Percentiles rank a stretch among this genome's conserved stretches.
These are phyloP conservation scores for Macrosiphum euphorbiae DNA, from an alignment of 2,888 invertebrate species.

Conservation along the genomic window DNA sequence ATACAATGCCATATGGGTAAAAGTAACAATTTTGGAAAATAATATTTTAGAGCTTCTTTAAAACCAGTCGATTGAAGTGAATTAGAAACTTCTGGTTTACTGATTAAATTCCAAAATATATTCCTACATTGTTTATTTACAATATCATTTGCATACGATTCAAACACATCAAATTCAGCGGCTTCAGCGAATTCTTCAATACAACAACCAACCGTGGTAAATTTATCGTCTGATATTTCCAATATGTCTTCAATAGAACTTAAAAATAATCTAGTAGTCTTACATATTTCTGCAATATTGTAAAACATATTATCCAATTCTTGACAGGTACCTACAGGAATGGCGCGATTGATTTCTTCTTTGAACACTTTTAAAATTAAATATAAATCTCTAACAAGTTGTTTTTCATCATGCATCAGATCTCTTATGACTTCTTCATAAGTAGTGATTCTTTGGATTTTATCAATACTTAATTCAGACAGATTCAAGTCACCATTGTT, in stretches of 20 bases:
- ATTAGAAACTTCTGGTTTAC: constrained; percentile 80
- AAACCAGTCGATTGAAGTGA: constrained; percentile 87
- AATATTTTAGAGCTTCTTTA: constrained; percentile 93
- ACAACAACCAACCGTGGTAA: constrained; percentile 84
- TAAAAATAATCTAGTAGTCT: constrained; percentile 91
- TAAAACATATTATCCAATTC: constrained; percentile 93
- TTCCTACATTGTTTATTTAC: constrained; percentile 85
- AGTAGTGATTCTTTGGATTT: constrained; percentile 71
- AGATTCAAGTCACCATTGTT: constrained; percentile 73
- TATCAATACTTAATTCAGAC: constrained; percentile 46
- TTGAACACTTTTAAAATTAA: constrained; percentile 96
- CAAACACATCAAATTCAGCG: constrained; percentile 95
- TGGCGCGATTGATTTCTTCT: constrained; percentile 81
- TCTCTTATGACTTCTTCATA: constrained; percentile 95
- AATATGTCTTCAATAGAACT: constrained; percentile 96
- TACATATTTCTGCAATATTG: constrained; percentile 96
- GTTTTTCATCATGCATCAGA: constrained; percentile 92
- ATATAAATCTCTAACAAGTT: constrained; percentile 93
- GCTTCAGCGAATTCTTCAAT: constrained; percentile 89
- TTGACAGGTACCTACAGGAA: constrained; percentile 72
- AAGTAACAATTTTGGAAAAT: constrained; percentile 90
- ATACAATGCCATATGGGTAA: constrained; percentile 94
- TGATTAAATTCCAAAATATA: constrained; percentile 82
- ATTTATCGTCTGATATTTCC: constrained; percentile 91
- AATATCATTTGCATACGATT: constrained; percentile 90